Evolutionary conservation across 2,113 vertebrate genomes (phyloP).

Genomic region (Atlantisia rogersi): DNA sequence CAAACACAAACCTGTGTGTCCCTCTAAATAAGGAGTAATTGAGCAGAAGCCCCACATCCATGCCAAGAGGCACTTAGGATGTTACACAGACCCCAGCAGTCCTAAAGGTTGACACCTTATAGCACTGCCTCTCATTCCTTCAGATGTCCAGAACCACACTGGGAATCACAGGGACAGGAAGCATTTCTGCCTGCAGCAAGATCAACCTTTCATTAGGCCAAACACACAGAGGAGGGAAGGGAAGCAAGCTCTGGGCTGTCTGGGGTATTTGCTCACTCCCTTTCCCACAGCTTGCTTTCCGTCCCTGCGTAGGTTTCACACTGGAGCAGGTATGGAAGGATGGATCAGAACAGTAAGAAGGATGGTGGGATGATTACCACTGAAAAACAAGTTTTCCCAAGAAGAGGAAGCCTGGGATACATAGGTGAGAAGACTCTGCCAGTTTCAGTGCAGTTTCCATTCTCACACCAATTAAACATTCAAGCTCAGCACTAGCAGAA

Average conservation of each 20-base stretch:
- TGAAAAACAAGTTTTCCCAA: neutral
- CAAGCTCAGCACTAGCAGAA: neutral
- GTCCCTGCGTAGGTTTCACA: neutral
- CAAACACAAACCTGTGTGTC: neutral
- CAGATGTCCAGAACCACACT: rapidly evolving
- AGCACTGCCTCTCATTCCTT: neutral
- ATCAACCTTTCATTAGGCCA: neutral
- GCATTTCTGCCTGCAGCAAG: neutral
- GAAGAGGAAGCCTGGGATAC: neutral
- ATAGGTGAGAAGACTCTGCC: neutral
- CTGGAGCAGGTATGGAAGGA: neutral
- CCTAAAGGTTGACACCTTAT: neutral
- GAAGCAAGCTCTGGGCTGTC: neutral
- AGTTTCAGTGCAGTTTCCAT: neutral
- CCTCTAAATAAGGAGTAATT: neutral
- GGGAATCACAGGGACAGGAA: neutral
- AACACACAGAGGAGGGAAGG: neutral
- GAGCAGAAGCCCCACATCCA: neutral
- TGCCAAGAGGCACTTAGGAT: rapidly evolving
- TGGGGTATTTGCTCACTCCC: neutral
- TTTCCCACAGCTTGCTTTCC: neutral
- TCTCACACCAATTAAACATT: neutral
- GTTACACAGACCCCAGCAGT: neutral
- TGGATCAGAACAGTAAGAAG: neutral
- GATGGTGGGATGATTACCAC: neutral